These are phyloP conservation scores for Xiphias gladius DNA, from an alignment of 2,113 vertebrate genomes.

Conservation along the genomic window DNA sequence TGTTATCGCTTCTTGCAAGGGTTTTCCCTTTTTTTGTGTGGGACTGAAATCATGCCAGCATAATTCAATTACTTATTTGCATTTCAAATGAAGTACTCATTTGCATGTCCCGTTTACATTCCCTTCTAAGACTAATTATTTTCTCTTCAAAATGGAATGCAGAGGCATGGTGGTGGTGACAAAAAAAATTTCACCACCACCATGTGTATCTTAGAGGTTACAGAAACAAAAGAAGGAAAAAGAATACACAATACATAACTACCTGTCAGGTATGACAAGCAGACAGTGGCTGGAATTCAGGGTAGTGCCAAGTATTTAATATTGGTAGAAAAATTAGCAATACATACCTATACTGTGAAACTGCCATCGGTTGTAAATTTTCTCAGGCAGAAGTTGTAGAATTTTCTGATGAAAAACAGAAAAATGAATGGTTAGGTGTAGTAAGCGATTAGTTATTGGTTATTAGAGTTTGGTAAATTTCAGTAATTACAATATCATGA, in stretches of 20 bases:
- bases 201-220: constrained; percentile 43
- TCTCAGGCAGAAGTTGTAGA: constrained; percentile 96
- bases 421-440: neutral
- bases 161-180: constrained; percentile 59
- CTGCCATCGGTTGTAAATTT: constrained; percentile 98
- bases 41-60: constrained; percentile 71
- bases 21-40: constrained; percentile 56
- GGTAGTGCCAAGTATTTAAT: neutral
- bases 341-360: constrained; percentile 99
- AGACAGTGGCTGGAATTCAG: neutral
- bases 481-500: neutral
- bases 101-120: constrained; percentile 81
- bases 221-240: constrained; percentile 14
- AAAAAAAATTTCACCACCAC: constrained; percentile 39
- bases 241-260: constrained; percentile 2
- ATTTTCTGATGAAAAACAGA: constrained; percentile 91
- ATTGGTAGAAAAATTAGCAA: neutral
- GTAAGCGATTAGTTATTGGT: neutral
- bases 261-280: neutral
- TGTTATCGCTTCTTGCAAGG: constrained; percentile 74
- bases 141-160: constrained; percentile 65
- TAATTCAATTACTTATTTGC: constrained; percentile 83
- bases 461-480: neutral
- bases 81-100: constrained; percentile 82
- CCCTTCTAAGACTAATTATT: constrained; percentile 79